These are phyloP conservation scores for Torymus auratus DNA, from an alignment of 2,888 invertebrate genomes.

Conservation along the genomic window DNA sequence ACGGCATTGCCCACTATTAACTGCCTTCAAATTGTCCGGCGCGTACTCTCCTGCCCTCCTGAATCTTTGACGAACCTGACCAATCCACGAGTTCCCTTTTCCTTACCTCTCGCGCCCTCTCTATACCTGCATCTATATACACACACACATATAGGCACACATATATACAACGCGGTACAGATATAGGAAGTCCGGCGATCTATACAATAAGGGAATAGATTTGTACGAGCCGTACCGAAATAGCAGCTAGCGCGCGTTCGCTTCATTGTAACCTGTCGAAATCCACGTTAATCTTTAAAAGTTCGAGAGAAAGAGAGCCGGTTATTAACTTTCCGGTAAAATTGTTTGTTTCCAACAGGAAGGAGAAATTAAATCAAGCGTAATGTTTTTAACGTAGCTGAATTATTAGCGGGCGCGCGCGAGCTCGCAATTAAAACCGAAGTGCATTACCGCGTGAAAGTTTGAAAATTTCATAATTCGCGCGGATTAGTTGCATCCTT, in stretches of 20 bases:
- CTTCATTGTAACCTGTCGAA: constrained; percentile 27
- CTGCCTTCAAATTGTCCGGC: constrained; percentile 60
- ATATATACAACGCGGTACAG: too few species aligned
- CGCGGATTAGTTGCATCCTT: too few species aligned
- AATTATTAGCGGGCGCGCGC: too few species aligned
- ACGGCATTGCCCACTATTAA: constrained; percentile 57
- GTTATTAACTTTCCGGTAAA: not conserved
- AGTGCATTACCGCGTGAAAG: too few species aligned
- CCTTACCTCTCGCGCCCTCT: not conserved
- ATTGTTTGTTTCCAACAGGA: not conserved
- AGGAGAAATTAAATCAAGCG: not conserved
- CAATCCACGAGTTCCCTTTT: not conserved
- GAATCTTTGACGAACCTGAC: constrained; percentile 59
- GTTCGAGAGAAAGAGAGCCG: too few species aligned
- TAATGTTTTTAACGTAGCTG: too few species aligned
- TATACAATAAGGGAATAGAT: constrained; percentile 21
- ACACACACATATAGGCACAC: too few species aligned
- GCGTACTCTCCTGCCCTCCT: constrained; percentile 51
- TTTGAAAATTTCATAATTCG: too few species aligned
- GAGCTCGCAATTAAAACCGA: too few species aligned
- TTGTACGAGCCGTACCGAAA: constrained; percentile 20
- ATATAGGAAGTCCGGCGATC: not conserved
- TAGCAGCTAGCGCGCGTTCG: constrained; percentile 12
- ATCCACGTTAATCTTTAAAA: constrained; percentile 10
- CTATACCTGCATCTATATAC: not conserved